Conservation (phyloP, 1,140 invertebrate genomes). For the Polyergus mexicanus region DNA sequence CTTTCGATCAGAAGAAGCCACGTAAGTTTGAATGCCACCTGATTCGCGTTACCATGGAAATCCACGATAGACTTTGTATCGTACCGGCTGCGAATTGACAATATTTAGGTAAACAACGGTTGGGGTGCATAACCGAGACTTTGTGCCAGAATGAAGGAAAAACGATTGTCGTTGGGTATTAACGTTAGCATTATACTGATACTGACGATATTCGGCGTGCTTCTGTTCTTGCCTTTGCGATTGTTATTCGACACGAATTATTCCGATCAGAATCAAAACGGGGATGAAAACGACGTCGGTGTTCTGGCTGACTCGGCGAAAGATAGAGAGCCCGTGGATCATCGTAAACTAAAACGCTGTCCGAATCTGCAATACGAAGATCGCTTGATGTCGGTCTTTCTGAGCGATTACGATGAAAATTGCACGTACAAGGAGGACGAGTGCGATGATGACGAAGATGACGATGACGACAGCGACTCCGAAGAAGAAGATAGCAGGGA, state of each 20-base stretch:
- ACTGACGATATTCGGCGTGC: constrained; percentile 79
- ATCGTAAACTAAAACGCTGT: constrained; percentile 76
- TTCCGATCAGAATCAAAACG: constrained; percentile 52
- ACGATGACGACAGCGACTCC: constrained; percentile 18
- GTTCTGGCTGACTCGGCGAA: background rate
- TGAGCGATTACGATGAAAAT: constrained; percentile 80
- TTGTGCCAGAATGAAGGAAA: constrained; percentile 68
- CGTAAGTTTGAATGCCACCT: background rate
- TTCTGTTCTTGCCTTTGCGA: constrained; percentile 79
- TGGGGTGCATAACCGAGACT: background rate
- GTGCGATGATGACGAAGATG: background rate
- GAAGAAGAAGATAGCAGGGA: constrained; percentile 12
- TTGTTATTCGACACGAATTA: constrained; percentile 79
- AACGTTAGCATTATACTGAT: constrained; percentile 80
- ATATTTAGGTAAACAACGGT: constrained; percentile 21
- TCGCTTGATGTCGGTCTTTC: constrained; percentile 69
- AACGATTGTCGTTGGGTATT: constrained; percentile 76
- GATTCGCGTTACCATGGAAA: constrained; percentile 18
- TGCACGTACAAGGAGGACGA: constrained; percentile 70
- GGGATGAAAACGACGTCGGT: background rate
- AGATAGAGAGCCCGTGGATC: constrained; percentile 59
- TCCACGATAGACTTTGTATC: background rate
- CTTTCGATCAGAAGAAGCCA: background rate
- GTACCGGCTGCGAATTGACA: background rate
- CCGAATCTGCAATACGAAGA: constrained; percentile 74